A percentile compares a stretch with the other conserved stretches of the same genome.
Conservation (phyloP, 2,888 invertebrate genomes). For the Aleiodes alternator region DNA sequence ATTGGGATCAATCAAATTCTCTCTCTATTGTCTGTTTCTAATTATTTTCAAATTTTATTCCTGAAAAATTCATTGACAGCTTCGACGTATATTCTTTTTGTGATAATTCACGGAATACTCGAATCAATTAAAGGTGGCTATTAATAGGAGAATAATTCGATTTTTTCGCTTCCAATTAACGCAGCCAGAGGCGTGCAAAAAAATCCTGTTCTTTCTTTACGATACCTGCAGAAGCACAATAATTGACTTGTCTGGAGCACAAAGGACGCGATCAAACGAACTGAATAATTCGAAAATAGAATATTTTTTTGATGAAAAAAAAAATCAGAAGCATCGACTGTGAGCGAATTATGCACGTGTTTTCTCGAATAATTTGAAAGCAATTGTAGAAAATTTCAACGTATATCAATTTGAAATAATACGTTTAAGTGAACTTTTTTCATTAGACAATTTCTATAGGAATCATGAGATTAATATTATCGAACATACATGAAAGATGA, state of each 20-base stretch:
- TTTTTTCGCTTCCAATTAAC: neutral
- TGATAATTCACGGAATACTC: too few species aligned
- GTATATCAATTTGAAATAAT: too few species aligned
- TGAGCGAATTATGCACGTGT: neutral
- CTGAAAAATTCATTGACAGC: too few species aligned
- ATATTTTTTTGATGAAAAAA: slow-evolving; percentile 3
- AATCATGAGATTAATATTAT: too few species aligned
- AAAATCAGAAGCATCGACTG: neutral
- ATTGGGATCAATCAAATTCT: slow-evolving; percentile 22
- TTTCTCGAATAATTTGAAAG: neutral
- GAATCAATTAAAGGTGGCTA: too few species aligned
- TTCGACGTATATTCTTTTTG: too few species aligned
- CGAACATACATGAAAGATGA: neutral
- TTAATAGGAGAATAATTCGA: too few species aligned
- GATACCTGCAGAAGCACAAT: neutral
- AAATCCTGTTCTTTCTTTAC: neutral
- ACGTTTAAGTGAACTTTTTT: too few species aligned
- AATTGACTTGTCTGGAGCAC: slow-evolving; percentile 31
- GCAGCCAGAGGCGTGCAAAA: neutral
- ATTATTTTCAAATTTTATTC: neutral
- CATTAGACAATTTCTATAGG: too few species aligned
- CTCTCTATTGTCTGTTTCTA: slow-evolving; percentile 2
- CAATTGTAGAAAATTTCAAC: too few species aligned
- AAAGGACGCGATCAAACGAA: slow-evolving; percentile 28
- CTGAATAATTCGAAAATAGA: neutral